A percentile compares a stretch with the other conserved stretches of the same genome.
Evolutionary conservation across 2,888 invertebrate species (phyloP).

Genomic region (Microctonus aethiopoides): DNA sequence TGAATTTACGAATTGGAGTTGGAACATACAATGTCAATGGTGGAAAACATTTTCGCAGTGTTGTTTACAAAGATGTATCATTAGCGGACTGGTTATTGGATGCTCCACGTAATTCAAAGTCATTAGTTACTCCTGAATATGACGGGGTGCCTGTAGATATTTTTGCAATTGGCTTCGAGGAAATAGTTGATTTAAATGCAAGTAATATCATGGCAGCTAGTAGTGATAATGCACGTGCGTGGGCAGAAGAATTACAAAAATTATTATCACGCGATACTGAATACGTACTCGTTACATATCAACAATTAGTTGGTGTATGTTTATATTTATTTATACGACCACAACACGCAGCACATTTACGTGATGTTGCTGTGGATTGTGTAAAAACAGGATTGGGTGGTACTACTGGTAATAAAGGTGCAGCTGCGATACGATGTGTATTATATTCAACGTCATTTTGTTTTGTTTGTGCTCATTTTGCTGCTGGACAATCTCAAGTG

Average conservation of each 20-base stretch:
- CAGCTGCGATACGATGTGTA: constrained; percentile 91
- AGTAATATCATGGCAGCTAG: constrained; percentile 97
- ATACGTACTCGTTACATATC: constrained; percentile 91
- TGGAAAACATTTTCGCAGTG: constrained; percentile 96
- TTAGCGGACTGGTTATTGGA: constrained; percentile 92
- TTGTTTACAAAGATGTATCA: constrained; percentile 91
- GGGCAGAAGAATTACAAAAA: constrained; percentile 96
- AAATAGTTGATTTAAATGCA: constrained; percentile 98
- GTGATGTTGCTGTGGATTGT: constrained; percentile 93
- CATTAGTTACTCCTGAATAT: constrained; percentile 64
- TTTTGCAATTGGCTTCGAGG: constrained; percentile 98
- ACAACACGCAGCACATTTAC: constrained; percentile 86
- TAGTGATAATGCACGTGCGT: constrained; percentile 90
- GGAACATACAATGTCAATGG: constrained; percentile 99
- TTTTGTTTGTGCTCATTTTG: constrained; percentile 99
- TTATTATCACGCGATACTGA: constrained; percentile 87
- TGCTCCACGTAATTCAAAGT: constrained; percentile 69
- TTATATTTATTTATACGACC: constrained; percentile 94
- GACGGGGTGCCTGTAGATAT: constrained; percentile 84
- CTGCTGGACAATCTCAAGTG: constrained; percentile 97
- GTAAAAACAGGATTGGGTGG: constrained; percentile 99
- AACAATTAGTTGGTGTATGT: constrained; percentile 97
- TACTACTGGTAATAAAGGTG: constrained; percentile 97
- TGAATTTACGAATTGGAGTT: constrained; percentile 82
- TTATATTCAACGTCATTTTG: constrained; percentile 94